Evolutionary conservation across 2,113 vertebrate genomes (phyloP).

Genomic region (Puma concolor): DNA sequence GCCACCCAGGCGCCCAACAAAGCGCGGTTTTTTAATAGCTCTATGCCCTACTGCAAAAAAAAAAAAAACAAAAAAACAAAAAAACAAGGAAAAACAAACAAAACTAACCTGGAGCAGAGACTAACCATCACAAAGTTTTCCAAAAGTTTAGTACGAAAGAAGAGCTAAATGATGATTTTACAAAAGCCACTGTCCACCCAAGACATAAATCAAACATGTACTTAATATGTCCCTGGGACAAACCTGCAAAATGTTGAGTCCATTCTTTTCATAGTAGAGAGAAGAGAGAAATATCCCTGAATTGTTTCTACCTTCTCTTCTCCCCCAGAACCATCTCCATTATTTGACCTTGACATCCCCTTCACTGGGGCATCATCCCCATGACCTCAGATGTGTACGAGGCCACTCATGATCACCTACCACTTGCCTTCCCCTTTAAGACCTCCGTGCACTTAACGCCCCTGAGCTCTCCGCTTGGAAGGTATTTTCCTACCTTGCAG

Average conservation of each 20-base stretch:
- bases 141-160: conserved; percentile 17
- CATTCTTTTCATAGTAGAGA: neutral
- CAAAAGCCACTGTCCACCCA: neutral
- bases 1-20: neutral
- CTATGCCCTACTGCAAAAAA: neutral
- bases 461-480: neutral
- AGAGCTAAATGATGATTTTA: neutral
- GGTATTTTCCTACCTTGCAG: neutral
- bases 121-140: neutral
- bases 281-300: neutral
- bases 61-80: neutral
- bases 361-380: too few relatives aligned
- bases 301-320: neutral
- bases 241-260: neutral
- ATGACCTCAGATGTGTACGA: neutral
- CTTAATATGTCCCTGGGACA: neutral
- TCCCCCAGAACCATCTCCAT: neutral
- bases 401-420: neutral
- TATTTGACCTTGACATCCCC: neutral
- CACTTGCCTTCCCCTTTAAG: neutral
- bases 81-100: neutral
- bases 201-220: neutral
- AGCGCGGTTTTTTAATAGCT: neutral
- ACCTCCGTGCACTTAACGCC: neutral
- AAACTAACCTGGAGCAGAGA: neutral